These are phyloP conservation scores for Amphiura filiformis DNA, from an alignment of 35 echinoderm and acorn worm genomes.

Conservation along the genomic window DNA sequence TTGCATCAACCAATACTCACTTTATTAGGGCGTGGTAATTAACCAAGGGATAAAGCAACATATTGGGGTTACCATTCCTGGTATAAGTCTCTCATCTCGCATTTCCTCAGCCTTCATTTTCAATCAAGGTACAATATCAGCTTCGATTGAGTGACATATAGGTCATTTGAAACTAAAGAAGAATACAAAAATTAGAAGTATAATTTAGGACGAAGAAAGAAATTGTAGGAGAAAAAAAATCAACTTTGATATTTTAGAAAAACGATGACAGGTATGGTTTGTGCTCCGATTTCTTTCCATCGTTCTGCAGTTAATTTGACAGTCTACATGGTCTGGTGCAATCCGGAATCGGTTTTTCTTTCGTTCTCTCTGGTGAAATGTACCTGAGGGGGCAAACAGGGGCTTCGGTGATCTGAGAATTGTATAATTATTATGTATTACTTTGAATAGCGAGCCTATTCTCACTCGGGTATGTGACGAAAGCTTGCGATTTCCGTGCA, in stretches of 20 bases:
- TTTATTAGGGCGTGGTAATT: not conserved
- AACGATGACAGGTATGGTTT: not conserved
- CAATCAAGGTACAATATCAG: not conserved
- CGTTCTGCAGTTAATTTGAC: constrained; percentile 3
- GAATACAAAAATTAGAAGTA: not conserved
- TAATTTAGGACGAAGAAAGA: not conserved
- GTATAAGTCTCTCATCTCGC: too few species aligned
- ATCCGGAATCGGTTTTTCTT: not conserved
- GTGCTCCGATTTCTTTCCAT: not conserved
- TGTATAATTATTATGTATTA: too few species aligned
- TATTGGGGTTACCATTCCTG: not conserved
- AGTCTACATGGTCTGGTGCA: not conserved
- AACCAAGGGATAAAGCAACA: not conserved
- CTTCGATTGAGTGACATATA: not conserved
- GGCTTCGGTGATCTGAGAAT: too few species aligned
- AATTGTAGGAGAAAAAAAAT: not conserved
- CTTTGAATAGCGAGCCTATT: too few species aligned
- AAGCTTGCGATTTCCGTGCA: not conserved
- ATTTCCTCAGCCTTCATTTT: not conserved
- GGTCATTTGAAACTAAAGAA: constrained; percentile 1
- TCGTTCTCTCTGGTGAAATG: not conserved
- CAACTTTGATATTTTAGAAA: constrained; percentile 12
- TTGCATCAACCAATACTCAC: not conserved
- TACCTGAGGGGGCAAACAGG: not conserved
- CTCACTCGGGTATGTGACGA: not conserved